phyloP scores from a whole-genome alignment of 2,888 invertebrate genomes.

The Bembecia ichneumoniformis region DNA sequence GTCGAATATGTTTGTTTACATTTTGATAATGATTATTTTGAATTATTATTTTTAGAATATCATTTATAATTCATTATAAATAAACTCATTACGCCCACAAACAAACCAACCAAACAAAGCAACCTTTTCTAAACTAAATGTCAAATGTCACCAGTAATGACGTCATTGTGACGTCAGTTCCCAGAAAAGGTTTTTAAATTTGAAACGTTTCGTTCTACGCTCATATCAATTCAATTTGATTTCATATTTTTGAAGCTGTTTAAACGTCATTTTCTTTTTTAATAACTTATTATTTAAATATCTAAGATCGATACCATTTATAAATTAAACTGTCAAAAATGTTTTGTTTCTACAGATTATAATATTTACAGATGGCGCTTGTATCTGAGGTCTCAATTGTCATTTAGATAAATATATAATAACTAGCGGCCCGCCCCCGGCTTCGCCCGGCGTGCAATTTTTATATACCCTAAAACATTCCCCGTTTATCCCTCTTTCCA shows the following conservation, averaged over 20 bases:
- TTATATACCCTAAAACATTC: too few relatives aligned
- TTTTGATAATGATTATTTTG: not conserved
- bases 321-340: too few relatives aligned
- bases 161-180: slow-evolving; percentile 61
- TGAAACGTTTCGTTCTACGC: slow-evolving; percentile 11
- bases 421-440: too few relatives aligned
- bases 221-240: slow-evolving; percentile 1
- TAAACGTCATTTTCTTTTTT: too few relatives aligned
- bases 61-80: slow-evolving; percentile 9
- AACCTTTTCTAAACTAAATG: slow-evolving; percentile 24
- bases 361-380: too few relatives aligned
- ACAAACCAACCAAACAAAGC: slow-evolving; percentile 16
- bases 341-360: too few relatives aligned
- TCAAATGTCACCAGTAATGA: slow-evolving; percentile 37
- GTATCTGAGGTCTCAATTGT: too few relatives aligned
- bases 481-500: too few relatives aligned
- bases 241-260: not conserved
- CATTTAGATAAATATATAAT: too few relatives aligned
- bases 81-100: slow-evolving; percentile 11
- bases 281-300: too few relatives aligned
- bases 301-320: too few relatives aligned
- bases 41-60: slow-evolving; percentile 1
- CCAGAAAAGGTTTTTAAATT: not conserved
- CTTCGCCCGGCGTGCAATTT: too few relatives aligned
- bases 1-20: not conserved